Evolutionary conservation across 2,113 vertebrate species (phyloP).

Genomic region (Hyla sarda): DNA sequence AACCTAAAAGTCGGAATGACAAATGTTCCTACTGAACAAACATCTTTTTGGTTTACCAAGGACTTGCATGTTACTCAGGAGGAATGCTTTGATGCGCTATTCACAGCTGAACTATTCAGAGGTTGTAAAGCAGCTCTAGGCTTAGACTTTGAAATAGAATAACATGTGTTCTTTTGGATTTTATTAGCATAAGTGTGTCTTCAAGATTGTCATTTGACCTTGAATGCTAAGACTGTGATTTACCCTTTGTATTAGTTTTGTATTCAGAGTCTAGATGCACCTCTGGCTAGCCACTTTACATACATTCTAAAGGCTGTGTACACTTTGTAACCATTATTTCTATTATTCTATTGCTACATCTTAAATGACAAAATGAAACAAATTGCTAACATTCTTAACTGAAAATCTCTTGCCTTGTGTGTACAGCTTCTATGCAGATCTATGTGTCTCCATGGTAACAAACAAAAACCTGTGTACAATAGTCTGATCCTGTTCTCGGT

Average conservation of each 20-base stretch:
- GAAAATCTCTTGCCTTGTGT: neutral
- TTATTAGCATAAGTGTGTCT: neutral
- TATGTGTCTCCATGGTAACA: neutral
- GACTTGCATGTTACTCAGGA: neutral
- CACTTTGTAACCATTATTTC: too few relatives aligned
- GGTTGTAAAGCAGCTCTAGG: neutral
- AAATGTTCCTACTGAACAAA: slow-evolving; percentile 27
- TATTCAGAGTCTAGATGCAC: neutral
- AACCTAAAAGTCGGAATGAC: neutral
- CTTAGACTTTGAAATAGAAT: slow-evolving; percentile 2
- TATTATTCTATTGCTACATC: too few relatives aligned
- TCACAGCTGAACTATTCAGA: slow-evolving; percentile 17
- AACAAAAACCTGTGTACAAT: neutral
- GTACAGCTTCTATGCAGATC: neutral
- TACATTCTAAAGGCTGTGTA: too few relatives aligned
- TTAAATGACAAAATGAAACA: neutral
- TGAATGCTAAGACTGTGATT: neutral
- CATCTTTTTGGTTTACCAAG: neutral
- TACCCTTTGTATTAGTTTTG: neutral
- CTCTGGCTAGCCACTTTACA: neutral
- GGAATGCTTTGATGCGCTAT: slow-evolving; percentile 38
- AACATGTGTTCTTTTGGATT: slow-evolving; percentile 35
- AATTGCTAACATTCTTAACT: neutral
- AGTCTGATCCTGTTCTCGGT: neutral
- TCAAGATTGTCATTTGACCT: neutral